Conservation (phyloP, 2,888 invertebrate genomes). For the Axea sp. region DNA sequence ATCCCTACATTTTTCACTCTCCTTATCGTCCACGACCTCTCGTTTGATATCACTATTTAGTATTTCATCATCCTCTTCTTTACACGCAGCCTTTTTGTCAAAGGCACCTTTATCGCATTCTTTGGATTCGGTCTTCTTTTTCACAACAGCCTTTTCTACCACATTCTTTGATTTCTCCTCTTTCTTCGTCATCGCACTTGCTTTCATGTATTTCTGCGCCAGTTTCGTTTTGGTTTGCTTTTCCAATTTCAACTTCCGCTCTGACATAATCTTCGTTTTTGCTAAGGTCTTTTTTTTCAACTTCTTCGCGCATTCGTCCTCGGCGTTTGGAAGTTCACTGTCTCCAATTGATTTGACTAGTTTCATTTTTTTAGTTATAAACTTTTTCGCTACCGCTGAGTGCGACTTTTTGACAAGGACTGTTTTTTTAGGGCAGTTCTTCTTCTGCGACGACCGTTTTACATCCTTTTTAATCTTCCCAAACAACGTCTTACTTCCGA, state of each 20-base stretch:
- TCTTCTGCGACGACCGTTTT: conserved; percentile 69
- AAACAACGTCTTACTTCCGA: conserved; percentile 54
- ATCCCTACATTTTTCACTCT: conserved; percentile 61
- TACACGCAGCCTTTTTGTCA: conserved; percentile 63
- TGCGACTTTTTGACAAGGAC: conserved; percentile 71
- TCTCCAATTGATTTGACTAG: conserved; percentile 71
- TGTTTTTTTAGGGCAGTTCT: conserved; percentile 70
- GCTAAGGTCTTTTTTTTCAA: conserved; percentile 70
- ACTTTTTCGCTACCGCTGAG: conserved; percentile 73
- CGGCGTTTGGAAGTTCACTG: conserved; percentile 64
- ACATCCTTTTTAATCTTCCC: conserved; percentile 67
- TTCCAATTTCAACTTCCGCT: conserved; percentile 74
- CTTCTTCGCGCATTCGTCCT: conserved; percentile 66
- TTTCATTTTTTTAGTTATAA: conserved; percentile 75
- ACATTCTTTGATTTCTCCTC: conserved; percentile 71
- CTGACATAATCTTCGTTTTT: conserved; percentile 69
- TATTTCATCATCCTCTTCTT: conserved; percentile 64
- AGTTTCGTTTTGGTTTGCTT: conserved; percentile 73
- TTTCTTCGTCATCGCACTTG: conserved; percentile 68
- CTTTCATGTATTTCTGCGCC: conserved; percentile 70
- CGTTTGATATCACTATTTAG: conserved; percentile 70
- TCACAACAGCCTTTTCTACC: conserved; percentile 70
- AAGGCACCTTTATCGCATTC: conserved; percentile 68
- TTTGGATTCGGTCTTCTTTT: conserved; percentile 70
- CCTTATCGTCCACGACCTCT: conserved; percentile 72